Conservation (phyloP, 1,140 invertebrate genomes). For the Camponotus vicinus region DNA sequence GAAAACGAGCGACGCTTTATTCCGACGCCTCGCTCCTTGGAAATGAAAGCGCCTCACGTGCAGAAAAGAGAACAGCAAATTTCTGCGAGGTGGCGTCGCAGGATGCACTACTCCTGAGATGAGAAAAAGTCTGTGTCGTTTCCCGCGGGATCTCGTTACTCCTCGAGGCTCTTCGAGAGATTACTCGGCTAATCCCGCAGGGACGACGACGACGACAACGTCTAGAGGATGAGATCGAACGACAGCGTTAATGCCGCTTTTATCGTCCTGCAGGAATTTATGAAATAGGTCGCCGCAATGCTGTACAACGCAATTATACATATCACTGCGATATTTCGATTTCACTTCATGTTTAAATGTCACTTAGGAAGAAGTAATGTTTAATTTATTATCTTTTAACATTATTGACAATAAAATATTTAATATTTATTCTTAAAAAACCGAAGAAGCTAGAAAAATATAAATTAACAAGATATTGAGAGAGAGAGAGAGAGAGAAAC, state of each 20-base stretch:
- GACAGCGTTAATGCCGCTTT: slow-evolving; percentile 72
- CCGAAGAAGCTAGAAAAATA: neutral
- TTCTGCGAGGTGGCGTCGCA: slow-evolving; percentile 44
- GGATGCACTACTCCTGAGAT: slow-evolving; percentile 66
- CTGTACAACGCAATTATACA: neutral
- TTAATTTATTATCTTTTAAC: neutral
- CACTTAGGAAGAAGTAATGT: neutral
- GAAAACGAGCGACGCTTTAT: slow-evolving; percentile 46
- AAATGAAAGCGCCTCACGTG: slow-evolving; percentile 29
- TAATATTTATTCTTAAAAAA: neutral
- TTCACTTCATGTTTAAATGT: neutral
- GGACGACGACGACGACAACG: slow-evolving; percentile 59
- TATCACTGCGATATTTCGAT: slow-evolving; percentile 22
- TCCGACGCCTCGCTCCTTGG: slow-evolving; percentile 14
- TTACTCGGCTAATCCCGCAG: slow-evolving; percentile 75
- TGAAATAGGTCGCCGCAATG: slow-evolving; percentile 65
- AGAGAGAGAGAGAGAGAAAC: neutral
- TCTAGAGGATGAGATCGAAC: slow-evolving; percentile 73
- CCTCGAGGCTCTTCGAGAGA: slow-evolving; percentile 72
- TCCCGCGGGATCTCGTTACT: slow-evolving; percentile 74
- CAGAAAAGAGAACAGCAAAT: slow-evolving; percentile 55
- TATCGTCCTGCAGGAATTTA: slow-evolving; percentile 73
- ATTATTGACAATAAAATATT: slow-evolving; percentile 2
- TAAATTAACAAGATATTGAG: neutral
- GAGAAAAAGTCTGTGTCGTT: slow-evolving; percentile 73